These are phyloP conservation scores for Trachelus iudaicus DNA, from an alignment of 2,888 invertebrate genomes.

Conservation along the genomic window DNA sequence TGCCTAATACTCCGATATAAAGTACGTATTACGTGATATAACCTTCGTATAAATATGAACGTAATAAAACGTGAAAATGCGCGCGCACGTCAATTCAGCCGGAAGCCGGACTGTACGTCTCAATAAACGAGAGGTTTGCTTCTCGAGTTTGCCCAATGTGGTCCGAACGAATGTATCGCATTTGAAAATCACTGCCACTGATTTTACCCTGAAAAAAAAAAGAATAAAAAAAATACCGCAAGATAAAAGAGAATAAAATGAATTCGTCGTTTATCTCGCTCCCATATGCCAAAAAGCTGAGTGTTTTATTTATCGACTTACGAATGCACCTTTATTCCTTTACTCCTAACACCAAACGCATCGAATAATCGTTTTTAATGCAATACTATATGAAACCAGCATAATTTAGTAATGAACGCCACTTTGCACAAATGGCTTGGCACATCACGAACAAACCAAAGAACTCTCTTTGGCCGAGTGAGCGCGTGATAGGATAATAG, in stretches of 20 bases:
- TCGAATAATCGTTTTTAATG: constrained; percentile 43
- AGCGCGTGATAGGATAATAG: constrained; percentile 64
- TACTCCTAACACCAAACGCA: not conserved
- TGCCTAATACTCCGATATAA: constrained; percentile 31
- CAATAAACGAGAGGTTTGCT: not conserved
- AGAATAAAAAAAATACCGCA: not conserved
- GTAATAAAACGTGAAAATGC: not conserved
- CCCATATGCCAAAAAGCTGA: too few species aligned
- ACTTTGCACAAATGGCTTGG: constrained; percentile 64
- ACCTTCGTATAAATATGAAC: constrained; percentile 8
- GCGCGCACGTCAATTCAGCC: not conserved
- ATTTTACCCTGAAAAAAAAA: not conserved
- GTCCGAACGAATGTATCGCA: not conserved
- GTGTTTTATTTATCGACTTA: not conserved
- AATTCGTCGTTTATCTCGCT: not conserved
- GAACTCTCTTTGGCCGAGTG: constrained; percentile 54
- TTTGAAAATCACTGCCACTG: not conserved
- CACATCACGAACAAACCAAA: constrained; percentile 58
- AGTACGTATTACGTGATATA: constrained; percentile 33
- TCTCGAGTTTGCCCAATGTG: not conserved
- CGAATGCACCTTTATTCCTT: not conserved
- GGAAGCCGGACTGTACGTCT: not conserved
- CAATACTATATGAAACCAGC: constrained; percentile 60
- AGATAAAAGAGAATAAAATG: not conserved
- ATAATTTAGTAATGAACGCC: constrained; percentile 66